These are phyloP conservation scores for Petrolisthes manimaculis DNA, from an alignment of 2,888 invertebrate species.

Conservation along the genomic window DNA sequence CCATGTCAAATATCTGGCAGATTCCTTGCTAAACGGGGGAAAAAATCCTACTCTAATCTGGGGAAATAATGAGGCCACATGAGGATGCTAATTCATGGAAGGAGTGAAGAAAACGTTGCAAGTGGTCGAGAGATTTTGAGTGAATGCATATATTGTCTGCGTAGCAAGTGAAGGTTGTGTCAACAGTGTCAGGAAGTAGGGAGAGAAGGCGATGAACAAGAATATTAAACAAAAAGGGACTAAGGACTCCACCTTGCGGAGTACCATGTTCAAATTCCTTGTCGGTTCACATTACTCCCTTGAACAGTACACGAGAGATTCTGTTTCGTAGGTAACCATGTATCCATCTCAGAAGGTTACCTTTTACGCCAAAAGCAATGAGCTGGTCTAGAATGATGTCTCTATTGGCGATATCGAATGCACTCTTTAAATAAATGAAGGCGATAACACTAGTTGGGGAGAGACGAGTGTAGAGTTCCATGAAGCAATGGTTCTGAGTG, in stretches of 20 bases:
- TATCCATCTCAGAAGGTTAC: no score
- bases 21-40: neutral
- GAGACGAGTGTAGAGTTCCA: no score
- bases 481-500: no score
- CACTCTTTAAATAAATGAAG: no score
- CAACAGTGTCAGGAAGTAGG: conserved; percentile 15
- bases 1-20: neutral
- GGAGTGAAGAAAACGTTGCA: neutral
- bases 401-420: no score
- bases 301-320: neutral
- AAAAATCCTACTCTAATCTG: conserved; percentile 17
- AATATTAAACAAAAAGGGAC: conserved; percentile 19
- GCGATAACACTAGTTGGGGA: no score
- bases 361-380: no score
- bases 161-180: neutral
- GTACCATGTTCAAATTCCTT: neutral
- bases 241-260: conserved; percentile 28
- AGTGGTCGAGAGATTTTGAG: neutral
- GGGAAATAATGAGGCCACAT: conserved; percentile 14
- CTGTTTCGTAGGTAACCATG: conserved; percentile 5
- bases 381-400: no score
- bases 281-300: neutral
- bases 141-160: conserved; percentile 18
- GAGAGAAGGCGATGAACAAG: conserved; percentile 16
- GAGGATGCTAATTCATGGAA: neutral